Conservation (phyloP, 2,797 vertebrate genomes). For the Eospalax fontanierii region DNA sequence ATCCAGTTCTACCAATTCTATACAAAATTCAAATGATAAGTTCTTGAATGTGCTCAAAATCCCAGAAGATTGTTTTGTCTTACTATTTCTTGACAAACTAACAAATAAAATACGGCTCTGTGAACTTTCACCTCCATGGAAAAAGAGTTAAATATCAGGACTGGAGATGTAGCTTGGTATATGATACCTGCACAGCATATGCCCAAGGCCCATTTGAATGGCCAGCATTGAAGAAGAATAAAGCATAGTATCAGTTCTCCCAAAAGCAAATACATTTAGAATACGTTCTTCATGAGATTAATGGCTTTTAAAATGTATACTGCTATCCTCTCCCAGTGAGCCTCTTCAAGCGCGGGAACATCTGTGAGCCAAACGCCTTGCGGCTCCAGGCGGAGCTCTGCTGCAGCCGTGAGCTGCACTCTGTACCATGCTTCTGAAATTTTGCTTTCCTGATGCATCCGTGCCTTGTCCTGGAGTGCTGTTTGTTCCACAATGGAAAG, state of each 20-base stretch:
- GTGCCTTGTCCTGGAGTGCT: slow-evolving; percentile 16
- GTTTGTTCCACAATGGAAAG: slow-evolving; percentile 34
- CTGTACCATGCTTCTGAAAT: slow-evolving; percentile 31
- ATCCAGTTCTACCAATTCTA: not conserved
- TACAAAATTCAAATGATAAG: slow-evolving; percentile 14
- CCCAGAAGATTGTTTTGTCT: not conserved
- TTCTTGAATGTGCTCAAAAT: slow-evolving; percentile 27
- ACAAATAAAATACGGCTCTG: not conserved
- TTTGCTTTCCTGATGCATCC: not conserved
- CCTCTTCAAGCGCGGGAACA: not conserved
- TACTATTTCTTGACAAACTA: slow-evolving; percentile 4
- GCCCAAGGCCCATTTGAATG: not conserved
- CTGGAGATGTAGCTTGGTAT: too few relatives aligned
- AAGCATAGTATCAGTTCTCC: not conserved
- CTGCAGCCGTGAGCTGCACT: not conserved
- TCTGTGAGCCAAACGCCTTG: not conserved
- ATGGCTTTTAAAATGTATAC: slow-evolving; percentile 32
- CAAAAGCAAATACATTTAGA: slow-evolving; percentile 22
- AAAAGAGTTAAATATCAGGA: slow-evolving; percentile 9
- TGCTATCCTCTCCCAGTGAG: not conserved
- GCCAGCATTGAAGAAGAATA: not conserved
- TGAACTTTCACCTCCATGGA: not conserved
- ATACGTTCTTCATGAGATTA: slow-evolving; percentile 33
- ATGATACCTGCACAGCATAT: not conserved
- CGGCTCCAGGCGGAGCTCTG: not conserved